Base-by-base conservation (phyloP, 2,113 vertebrate species). In the Nycticorax nycticorax region DNA sequence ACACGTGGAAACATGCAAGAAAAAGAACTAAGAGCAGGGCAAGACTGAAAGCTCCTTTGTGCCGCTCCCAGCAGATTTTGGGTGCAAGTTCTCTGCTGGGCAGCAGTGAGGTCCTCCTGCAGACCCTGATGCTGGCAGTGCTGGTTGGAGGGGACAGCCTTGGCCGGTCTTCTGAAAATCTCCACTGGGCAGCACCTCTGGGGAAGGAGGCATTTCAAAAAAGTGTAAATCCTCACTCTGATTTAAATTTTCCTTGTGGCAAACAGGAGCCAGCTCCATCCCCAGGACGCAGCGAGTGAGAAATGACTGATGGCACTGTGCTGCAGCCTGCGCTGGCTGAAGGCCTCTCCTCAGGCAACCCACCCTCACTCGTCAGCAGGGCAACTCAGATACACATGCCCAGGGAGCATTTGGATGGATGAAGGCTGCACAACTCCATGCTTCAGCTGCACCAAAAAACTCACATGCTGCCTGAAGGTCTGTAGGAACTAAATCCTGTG, bases 381-480 rank as follows among this genome's bases (percentile, higher is more conserved):
- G 8, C 62, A 68, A 16, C 32, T 45, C 43, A 47, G 37, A 53
- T 59, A 9, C 66, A 3, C 24, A 1, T 0, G 0, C 21, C 35
- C 0, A 0, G 26, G 23, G 26, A 35, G 37, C 24, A 16, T n/a
- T 76, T 68, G 48, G 17, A 9, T 50, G 35, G 18, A 32, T 3
- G 3, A 30, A 39, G 33, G 17, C 35, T 32, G 8, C 0, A 0
- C 27, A 63, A 32, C 26, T 83, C 35, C 2, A 0, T 39, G 37
- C 47, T 81, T 84, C 86, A 67, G 55, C n/a, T 71, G n/a, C 21
- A 62, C 33, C 47, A 43, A 62, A 39, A 57, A 74, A n/a, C 15
- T 84, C 24, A 12, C 13, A 3, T 0, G 1, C 39, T 35, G 18
- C 37, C 37, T 85, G 35, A 50, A 74, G 28, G 28, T 66, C 37